Evolutionary conservation across 2,113 vertebrate species (phyloP).

Genomic region (Hemiprocne comata): DNA sequence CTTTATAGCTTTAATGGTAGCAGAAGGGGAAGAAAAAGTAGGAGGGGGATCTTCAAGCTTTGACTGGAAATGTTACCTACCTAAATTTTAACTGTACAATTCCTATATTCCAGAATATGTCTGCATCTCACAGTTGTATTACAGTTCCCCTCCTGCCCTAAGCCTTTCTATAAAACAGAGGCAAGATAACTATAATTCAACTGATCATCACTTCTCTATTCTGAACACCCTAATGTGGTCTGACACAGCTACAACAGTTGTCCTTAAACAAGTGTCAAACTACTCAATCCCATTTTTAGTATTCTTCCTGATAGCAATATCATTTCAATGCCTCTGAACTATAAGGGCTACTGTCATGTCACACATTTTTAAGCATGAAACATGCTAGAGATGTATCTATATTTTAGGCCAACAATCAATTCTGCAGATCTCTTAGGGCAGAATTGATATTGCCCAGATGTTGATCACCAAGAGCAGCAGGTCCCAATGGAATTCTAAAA

Average conservation of each 20-base stretch:
- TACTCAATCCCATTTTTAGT: not conserved
- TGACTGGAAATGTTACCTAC: not conserved
- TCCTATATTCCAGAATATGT: not conserved
- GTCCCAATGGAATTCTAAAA: not conserved
- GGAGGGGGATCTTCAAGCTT: not conserved
- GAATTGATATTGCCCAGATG: not conserved
- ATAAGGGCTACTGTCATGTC: not conserved
- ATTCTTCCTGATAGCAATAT: not conserved
- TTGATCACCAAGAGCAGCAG: not conserved
- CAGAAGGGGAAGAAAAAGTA: not conserved
- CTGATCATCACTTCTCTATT: not conserved
- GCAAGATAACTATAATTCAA: not conserved
- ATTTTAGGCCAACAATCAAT: not conserved
- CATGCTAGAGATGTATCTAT: not conserved
- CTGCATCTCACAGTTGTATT: not conserved
- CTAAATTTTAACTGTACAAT: not conserved
- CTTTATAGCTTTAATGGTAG: not conserved
- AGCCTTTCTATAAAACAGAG: not conserved
- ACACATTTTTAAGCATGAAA: not conserved
- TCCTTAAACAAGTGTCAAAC: not conserved
- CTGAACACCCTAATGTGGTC: not conserved
- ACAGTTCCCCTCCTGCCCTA: not conserved
- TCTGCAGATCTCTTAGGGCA: not conserved
- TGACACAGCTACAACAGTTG: not conserved
- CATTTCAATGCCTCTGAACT: not conserved